Base-by-base conservation (phyloP, 1,140 invertebrate genomes). In the Papilio aristodemus region DNA sequence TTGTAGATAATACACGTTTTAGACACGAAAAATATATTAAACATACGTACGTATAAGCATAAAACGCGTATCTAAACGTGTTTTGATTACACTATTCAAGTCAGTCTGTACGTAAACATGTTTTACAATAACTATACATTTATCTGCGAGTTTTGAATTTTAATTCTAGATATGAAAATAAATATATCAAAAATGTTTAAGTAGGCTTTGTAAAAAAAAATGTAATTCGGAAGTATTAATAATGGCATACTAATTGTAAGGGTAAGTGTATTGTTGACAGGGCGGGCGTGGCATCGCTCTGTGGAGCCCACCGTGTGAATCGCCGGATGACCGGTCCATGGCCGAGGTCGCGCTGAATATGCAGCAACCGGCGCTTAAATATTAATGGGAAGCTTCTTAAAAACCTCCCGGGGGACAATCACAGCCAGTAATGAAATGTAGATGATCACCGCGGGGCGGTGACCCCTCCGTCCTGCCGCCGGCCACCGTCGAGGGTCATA, bases 261-360 rank as follows among this genome's bases (percentile, higher is more conserved):
- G 22, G 46, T n/a, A 46, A 46, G 17, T 46, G 19, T 19, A 17
- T 46, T 8, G 10, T 8, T 17, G 43, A 46, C 17, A 19, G 43
- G 11, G 39, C 11, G 41, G 41, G 11, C 7, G 43, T 8, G n/a
- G n/a, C n/a, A n/a, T n/a, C n/a, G n/a, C n/a, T n/a, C n/a, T n/a
- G n/a, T n/a, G n/a, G 10, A 66, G 41, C 63, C 22, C 41, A 50
- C 17, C 41, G 63, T 66, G 41, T 32, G 63, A 66, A 27, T 73
- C 77, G 77, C 64, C 72, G 79, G 71, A 78, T 85, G 83, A 82
- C 80, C 84, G 85, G 79, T 84, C 85, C 80, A 81, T 78, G 83
- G 79, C 79, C 86, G 84, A 76, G 79, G 83, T 80, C 81, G 71
- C 80, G 66, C 75, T 87, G 79, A 86, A 84, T 85, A 89, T 89